Percentiles rank a stretch among this genome's conserved stretches.
phyloP scores from a whole-genome alignment of 2,888 invertebrate genomes.

The Diogma glabrata region DNA sequence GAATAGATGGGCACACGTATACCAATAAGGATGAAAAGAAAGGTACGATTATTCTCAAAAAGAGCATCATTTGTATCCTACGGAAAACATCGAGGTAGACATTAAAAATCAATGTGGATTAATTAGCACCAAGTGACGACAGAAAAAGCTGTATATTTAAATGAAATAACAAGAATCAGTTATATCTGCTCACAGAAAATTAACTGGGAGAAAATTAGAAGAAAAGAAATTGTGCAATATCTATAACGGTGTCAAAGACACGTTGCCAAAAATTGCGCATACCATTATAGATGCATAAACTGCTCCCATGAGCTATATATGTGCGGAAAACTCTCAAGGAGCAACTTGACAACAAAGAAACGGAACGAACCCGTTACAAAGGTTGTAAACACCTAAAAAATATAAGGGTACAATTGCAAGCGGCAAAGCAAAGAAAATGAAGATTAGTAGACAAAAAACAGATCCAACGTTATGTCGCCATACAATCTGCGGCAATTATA shows the following conservation, averaged over 20 bases:
- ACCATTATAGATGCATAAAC: neutral
- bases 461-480: too few relatives aligned
- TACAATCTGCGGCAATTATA: too few relatives aligned
- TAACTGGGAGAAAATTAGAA: neutral
- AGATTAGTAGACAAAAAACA: too few relatives aligned
- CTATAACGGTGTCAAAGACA: too few relatives aligned
- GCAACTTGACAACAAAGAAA: too few relatives aligned
- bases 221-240: too few relatives aligned
- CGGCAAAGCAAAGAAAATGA: neutral
- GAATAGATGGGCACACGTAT: neutral
- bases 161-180: neutral
- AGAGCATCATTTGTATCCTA: neutral
- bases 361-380: too few relatives aligned
- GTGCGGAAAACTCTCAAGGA: neutral
- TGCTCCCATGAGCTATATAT: neutral
- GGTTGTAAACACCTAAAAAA: neutral
- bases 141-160: neutral
- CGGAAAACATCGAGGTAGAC: neutral
- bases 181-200: neutral
- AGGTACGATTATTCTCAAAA: neutral
- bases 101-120: neutral
- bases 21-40: neutral
- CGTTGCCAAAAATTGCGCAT: too few relatives aligned
- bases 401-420: neutral
- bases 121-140: neutral